Evolutionary conservation across 2,797 vertebrate species (phyloP).

Genomic region (Typhlichthys eigenmanni): DNA sequence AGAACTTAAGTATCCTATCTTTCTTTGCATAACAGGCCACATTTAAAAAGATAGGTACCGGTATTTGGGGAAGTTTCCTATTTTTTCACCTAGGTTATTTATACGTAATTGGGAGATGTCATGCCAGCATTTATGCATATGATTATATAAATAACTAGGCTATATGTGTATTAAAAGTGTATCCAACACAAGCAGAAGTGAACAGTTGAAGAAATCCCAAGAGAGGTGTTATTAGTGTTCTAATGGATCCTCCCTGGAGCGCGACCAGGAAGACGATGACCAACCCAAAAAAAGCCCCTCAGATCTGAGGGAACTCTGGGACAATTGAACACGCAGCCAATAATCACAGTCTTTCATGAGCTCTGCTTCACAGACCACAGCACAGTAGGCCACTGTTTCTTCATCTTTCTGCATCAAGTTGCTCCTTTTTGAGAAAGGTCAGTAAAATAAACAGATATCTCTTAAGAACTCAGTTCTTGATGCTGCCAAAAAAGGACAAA

Average conservation of each 20-base stretch:
- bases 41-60: neutral
- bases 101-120: neutral
- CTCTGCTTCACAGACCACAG: constrained; percentile 5
- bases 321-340: constrained; percentile 25
- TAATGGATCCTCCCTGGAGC: constrained; percentile 43
- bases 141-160: no score
- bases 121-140: neutral
- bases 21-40: constrained; percentile 21
- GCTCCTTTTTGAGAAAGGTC: constrained; percentile 2
- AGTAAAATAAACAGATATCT: constrained; percentile 23
- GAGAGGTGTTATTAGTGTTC: constrained; percentile 43
- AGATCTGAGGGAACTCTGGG: constrained; percentile 32
- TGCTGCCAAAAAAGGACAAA: constrained; percentile 8
- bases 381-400: constrained; percentile 10
- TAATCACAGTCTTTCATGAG: constrained; percentile 18
- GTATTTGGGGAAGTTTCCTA: neutral
- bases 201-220: constrained; percentile 28
- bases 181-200: constrained; percentile 2
- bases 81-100: constrained; percentile 12
- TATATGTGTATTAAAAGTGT: neutral
- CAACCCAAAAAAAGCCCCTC: constrained; percentile 51
- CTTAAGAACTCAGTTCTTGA: constrained; percentile 14
- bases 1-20: constrained; percentile 42
- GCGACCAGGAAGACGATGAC: constrained; percentile 51
- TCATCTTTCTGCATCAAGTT: neutral